phyloP scores from a whole-genome alignment of 1,140 invertebrate genomes.

The Drosophila nigrodunni region DNA sequence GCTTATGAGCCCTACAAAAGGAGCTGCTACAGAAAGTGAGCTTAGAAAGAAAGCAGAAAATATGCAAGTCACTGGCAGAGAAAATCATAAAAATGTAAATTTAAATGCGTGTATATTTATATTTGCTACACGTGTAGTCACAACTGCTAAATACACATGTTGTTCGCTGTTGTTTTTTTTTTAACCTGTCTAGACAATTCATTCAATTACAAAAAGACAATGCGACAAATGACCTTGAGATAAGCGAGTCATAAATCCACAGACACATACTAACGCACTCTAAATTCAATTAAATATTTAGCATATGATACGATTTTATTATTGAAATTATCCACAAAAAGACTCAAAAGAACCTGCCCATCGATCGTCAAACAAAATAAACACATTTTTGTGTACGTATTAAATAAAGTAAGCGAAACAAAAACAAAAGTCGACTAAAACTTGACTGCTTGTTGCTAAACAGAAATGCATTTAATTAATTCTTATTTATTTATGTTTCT shows the following conservation, averaged over 20 bases:
- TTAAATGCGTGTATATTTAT: not conserved
- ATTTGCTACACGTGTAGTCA: conserved; percentile 30
- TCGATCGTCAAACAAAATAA: conserved; percentile 41
- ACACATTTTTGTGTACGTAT: conserved; percentile 10
- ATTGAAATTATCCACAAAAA: conserved; percentile 47
- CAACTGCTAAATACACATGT: conserved; percentile 28
- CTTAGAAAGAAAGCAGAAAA: conserved; percentile 30
- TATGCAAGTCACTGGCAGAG: conserved; percentile 33
- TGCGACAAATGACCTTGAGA: conserved; percentile 56
- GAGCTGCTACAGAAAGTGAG: not conserved
- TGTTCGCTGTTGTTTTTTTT: conserved; percentile 4
- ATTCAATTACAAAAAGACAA: conserved; percentile 45
- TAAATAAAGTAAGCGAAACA: no score
- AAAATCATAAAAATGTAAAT: conserved; percentile 11
- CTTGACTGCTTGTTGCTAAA: conserved; percentile 60
- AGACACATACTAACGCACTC: conserved; percentile 22
- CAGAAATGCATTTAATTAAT: conserved; percentile 66
- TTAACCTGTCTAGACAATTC: conserved; percentile 40
- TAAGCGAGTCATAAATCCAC: conserved; percentile 65
- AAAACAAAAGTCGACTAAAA: conserved; percentile 37
- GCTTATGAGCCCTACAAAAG: conserved; percentile 2
- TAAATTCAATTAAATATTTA: conserved; percentile 58
- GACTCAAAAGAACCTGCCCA: not conserved
- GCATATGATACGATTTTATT: conserved; percentile 57
- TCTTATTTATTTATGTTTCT: conserved; percentile 31